Evolutionary conservation across 1,140 invertebrate species (phyloP), one percentile per base, ranked within the genome.

Genomic region (Tetramorium parvispinum): DNA sequence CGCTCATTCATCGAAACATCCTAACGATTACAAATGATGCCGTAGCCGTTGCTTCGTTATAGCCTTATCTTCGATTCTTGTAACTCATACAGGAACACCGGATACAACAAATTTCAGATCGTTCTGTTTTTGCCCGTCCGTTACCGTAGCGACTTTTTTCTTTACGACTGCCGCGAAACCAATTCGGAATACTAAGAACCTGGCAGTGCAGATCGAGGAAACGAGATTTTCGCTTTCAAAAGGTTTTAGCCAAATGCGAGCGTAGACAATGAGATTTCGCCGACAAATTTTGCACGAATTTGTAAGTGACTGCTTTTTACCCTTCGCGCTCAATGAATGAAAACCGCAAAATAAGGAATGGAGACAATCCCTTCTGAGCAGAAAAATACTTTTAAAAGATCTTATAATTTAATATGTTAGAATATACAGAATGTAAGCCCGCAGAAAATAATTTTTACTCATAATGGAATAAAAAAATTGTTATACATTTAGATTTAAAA

Each of bases 21-120:
- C 6, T 85, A 85, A 85, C 73, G 73, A 78, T 78, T 85, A 65
- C 46, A 85, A 85, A 85, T 81, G 51, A n/a, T n/a, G n/a, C 13
- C n/a, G 24, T 16, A 27, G 53, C 24, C 68, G 43, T 59, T 43
- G 46, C 79, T 75, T 83, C 53, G 55, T 75, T 83, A 75, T 11
- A 21, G 8, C 13, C 40, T 10, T 71, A 71, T 43, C 51, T 21
- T 16, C 7, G 40, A 59, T 27, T 57, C 40, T 27, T 24, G 55
- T 75, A 49, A 75, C 11, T 75, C 53, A 32, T 73, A 3, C 32
- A 24, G n/a, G 53, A 32, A 49, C n/a, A 6, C 37, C 2, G 51
- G 1, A 16, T 8, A 4, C n/a, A 32, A 46, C 66, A 53, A 75
- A 83, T 75, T 83, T 83, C 65, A 63, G 37, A 21, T 27, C 24